Base-by-base conservation (phyloP, 2,888 invertebrate genomes). In the Strigamia maritima region DNA sequence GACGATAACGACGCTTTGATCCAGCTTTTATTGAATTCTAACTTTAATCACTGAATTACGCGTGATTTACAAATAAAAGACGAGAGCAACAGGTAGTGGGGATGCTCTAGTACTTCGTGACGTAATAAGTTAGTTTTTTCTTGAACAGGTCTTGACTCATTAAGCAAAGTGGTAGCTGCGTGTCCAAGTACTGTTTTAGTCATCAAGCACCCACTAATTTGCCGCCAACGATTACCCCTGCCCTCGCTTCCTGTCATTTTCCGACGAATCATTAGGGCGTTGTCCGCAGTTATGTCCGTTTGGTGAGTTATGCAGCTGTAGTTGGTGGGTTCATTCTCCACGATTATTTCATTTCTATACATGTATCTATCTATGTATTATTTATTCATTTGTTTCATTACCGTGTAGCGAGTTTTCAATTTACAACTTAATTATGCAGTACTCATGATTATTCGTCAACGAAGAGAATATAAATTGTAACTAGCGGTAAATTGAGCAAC, bases 171-270 rank as follows among this genome's bases (percentile, higher is more conserved):
- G 49, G 24, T 65, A 65, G 65, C 26, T 26, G 28, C 28, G 65
- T 65, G 65, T 26, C 65, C 8, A 24, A 26, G 65, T 26, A 19
- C n/a, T 49, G 24, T 65, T 65, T 65, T 65, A 65, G 24, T 65
- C 65, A 24, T 65, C 49, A 65, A 65, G 65, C 24, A 24, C 65
- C 65, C 65, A 65, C 65, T 65, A 65, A 65, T 65, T 65, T 65
- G 28, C 65, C 65, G 65, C 65, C 65, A 65, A 65, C 26, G 65
- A 65, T 26, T 65, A 65, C 65, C 65, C 65, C 65, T 65, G 65
- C 26, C 28, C 65, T 65, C 65, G 65, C 65, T 65, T 65, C 65
- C 65, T 65, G 65, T 65, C 65, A 65, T 65, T 65, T 65, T 65
- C 24, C 65, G 24, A 28, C 65, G 65, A 65, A 65, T 65, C 65